Percentiles rank a stretch among this genome's conserved stretches.
Evolutionary conservation across 2,888 invertebrate species (phyloP).

Genomic region (Dorcus parallelipipedus): DNA sequence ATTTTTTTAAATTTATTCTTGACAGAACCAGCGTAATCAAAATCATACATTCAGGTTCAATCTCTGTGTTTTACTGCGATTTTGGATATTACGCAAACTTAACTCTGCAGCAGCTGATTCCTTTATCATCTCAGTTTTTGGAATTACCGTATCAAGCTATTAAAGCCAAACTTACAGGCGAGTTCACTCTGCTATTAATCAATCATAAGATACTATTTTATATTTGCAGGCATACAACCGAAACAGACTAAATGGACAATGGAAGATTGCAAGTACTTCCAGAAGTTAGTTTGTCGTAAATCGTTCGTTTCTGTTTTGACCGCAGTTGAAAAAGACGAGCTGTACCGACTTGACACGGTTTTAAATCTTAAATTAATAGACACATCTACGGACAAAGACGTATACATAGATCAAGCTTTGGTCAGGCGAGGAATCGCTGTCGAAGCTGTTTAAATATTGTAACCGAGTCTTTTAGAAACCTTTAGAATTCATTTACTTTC

Average conservation of each 20-base stretch:
- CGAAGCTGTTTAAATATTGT: not conserved
- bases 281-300: constrained; percentile 66
- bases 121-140: constrained; percentile 55
- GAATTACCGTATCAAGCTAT: constrained; percentile 64
- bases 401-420: constrained; percentile 64
- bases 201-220: not conserved
- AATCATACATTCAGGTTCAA: constrained; percentile 54
- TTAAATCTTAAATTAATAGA: constrained; percentile 69
- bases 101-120: constrained; percentile 54
- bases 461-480: not conserved
- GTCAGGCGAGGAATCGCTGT: constrained; percentile 56
- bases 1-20: constrained; percentile 22
- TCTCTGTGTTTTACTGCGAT: constrained; percentile 63
- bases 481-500: not conserved
- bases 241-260: constrained; percentile 62
- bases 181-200: constrained; percentile 15
- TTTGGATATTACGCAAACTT: constrained; percentile 61
- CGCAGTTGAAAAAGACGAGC: constrained; percentile 59
- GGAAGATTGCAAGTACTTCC: constrained; percentile 71
- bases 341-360: constrained; percentile 59
- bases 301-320: constrained; percentile 67
- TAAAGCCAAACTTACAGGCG: constrained; percentile 62
- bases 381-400: constrained; percentile 63
- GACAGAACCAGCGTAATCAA: constrained; percentile 55
- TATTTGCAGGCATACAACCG: constrained; percentile 52